A percentile compares a stretch with the other conserved stretches of the same genome.
These are phyloP conservation scores for Theonella swinhoei DNA, from an alignment of 37 sponge, comb jelly and placozoan species.

Conservation along the genomic window DNA sequence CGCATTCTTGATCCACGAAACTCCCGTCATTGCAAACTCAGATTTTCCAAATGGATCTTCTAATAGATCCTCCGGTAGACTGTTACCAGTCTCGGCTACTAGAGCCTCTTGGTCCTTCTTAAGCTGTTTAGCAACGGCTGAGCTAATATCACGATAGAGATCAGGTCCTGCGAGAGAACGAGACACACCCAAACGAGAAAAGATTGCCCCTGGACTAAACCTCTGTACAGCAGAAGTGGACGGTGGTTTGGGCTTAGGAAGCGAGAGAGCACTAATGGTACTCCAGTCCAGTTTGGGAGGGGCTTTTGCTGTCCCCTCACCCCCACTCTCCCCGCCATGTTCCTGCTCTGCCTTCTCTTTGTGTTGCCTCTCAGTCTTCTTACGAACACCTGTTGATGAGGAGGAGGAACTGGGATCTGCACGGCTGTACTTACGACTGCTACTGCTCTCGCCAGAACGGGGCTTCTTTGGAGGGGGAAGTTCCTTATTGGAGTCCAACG, in stretches of 20 bases:
- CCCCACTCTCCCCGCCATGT: neutral
- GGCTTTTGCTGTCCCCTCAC: neutral
- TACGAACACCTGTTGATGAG: neutral
- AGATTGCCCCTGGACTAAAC: conserved; percentile 33
- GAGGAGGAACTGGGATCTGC: neutral
- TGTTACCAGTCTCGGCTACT: neutral
- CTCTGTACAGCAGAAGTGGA: conserved; percentile 11
- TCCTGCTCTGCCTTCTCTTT: neutral
- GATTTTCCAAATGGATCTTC: conserved; percentile 20
- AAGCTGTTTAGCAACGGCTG: neutral
- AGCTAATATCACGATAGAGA: neutral
- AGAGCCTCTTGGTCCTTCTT: neutral
- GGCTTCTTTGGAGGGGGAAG: conserved; percentile 12
- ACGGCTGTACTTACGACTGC: neutral
- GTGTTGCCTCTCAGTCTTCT: neutral
- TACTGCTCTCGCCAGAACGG: neutral
- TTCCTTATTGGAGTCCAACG: neutral
- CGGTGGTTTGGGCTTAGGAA: neutral
- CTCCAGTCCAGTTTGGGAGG: conserved; percentile 29
- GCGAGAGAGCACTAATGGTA: conserved; percentile 5
- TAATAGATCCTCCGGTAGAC: neutral
- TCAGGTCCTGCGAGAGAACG: conserved; percentile 43
- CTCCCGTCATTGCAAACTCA: neutral
- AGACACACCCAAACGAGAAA: conserved; percentile 41
- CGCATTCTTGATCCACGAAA: neutral